Evolutionary conservation across 2,888 invertebrate species (phyloP).

Genomic region (Drosophila mulleri): DNA sequence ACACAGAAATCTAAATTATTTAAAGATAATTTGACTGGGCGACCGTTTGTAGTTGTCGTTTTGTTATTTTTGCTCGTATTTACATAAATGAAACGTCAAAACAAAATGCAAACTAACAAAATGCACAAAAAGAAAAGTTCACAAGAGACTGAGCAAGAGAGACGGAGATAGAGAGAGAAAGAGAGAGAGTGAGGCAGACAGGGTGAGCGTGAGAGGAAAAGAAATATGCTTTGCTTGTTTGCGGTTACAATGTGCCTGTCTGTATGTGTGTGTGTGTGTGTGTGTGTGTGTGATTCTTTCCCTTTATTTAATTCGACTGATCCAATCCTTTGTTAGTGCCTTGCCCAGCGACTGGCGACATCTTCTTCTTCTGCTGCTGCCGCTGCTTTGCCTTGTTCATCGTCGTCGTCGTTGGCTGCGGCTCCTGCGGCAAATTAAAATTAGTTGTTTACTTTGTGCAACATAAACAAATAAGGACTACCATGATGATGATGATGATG

Average conservation of each 20-base stretch:
- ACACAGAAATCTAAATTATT: conserved; percentile 68
- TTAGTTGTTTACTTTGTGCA: conserved; percentile 80
- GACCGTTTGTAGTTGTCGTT: conserved; percentile 52
- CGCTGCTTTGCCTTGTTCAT: conserved; percentile 9
- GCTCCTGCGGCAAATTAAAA: conserved; percentile 80
- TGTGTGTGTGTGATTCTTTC: conserved; percentile 46
- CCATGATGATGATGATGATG: conserved; percentile 33
- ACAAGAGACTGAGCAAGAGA: conserved; percentile 15
- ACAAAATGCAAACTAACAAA: conserved; percentile 66
- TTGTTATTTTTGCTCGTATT: conserved; percentile 60
- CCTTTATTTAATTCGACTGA: conserved; percentile 66
- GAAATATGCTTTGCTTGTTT: conserved; percentile 63
- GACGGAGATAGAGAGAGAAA: neutral
- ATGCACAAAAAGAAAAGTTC: conserved; percentile 34
- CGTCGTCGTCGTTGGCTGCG: conserved; percentile 59
- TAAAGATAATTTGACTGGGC: conserved; percentile 77
- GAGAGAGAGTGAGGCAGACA: too few relatives aligned
- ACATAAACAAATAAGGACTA: conserved; percentile 78
- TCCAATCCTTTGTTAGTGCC: conserved; percentile 57
- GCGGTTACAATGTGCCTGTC: conserved; percentile 46
- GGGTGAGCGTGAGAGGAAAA: neutral
- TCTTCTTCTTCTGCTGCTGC: conserved; percentile 34
- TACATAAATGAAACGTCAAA: conserved; percentile 75
- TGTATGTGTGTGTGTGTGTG: conserved; percentile 35
- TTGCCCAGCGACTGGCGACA: conserved; percentile 34